Percentiles rank a stretch among this genome's conserved stretches.
Conservation (phyloP, 2,113 vertebrate genomes). For the Sebastes fasciatus region DNA sequence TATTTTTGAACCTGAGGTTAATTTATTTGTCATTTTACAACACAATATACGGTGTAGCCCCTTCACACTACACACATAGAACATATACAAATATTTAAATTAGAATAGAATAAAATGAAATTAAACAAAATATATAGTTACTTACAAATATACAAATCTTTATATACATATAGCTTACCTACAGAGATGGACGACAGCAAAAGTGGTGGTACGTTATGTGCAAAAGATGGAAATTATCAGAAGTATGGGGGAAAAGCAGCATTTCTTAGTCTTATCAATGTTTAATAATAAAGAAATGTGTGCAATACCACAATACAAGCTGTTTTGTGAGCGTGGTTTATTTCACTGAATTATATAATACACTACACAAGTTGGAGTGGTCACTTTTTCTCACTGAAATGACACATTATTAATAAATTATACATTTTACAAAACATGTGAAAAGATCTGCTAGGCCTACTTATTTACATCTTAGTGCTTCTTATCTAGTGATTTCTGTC, state of each 20-base stretch:
- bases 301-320: background rate
- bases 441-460: background rate
- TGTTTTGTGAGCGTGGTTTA: slow-evolving; percentile 24
- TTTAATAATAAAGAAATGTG: background rate
- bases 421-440: slow-evolving; percentile 28
- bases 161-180: background rate
- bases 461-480: slow-evolving; percentile 48
- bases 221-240: background rate
- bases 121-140: background rate
- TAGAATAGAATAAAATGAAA: background rate
- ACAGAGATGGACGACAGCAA: background rate
- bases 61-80: background rate
- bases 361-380: background rate
- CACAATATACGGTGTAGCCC: background rate
- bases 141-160: background rate
- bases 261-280: background rate
- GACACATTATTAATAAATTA: slow-evolving; percentile 23
- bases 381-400: slow-evolving; percentile 23
- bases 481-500: background rate
- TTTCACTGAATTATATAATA: slow-evolving; percentile 26
- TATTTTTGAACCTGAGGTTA: background rate
- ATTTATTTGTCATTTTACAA: background rate
- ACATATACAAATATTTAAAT: background rate
- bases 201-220: too few relatives aligned
- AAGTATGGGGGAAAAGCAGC: background rate